Conservation (phyloP, 2,888 invertebrate species). For the Athripsodes cinereus region DNA sequence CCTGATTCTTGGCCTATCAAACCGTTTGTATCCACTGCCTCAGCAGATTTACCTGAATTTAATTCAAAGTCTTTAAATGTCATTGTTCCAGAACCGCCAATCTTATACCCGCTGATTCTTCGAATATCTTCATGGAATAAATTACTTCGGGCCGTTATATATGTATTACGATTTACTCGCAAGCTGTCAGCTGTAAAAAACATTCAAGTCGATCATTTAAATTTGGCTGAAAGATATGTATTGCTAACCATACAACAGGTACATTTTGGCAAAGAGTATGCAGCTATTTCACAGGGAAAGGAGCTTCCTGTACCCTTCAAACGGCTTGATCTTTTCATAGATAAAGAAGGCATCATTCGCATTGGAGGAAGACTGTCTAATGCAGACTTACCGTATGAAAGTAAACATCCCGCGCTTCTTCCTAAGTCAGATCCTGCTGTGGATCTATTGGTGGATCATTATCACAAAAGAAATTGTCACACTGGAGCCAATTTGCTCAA, state of each 20-base stretch:
- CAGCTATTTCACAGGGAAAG: too few species aligned
- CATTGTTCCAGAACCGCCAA: neutral
- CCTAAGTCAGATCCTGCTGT: neutral
- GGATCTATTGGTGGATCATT: too few species aligned
- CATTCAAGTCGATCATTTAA: too few species aligned
- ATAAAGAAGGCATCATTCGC: neutral
- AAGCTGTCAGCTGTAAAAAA: too few species aligned
- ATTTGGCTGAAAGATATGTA: too few species aligned
- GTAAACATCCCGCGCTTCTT: neutral
- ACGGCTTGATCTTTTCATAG: neutral
- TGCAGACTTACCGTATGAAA: neutral
- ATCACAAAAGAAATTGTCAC: too few species aligned
- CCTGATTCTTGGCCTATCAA: neutral
- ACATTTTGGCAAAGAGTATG: neutral
- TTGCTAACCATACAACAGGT: neutral
- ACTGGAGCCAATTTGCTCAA: too few species aligned
- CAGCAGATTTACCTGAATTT: neutral
- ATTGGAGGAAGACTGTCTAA: constrained; percentile 4
- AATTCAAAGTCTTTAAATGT: neutral
- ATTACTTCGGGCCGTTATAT: neutral
- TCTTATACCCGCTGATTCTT: neutral
- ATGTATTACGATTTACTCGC: too few species aligned
- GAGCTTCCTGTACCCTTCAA: neutral
- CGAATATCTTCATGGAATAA: neutral
- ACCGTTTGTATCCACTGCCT: neutral